These are phyloP conservation scores for Epinephelus coioides DNA, from an alignment of 2,797 vertebrate genomes.

Conservation along the genomic window DNA sequence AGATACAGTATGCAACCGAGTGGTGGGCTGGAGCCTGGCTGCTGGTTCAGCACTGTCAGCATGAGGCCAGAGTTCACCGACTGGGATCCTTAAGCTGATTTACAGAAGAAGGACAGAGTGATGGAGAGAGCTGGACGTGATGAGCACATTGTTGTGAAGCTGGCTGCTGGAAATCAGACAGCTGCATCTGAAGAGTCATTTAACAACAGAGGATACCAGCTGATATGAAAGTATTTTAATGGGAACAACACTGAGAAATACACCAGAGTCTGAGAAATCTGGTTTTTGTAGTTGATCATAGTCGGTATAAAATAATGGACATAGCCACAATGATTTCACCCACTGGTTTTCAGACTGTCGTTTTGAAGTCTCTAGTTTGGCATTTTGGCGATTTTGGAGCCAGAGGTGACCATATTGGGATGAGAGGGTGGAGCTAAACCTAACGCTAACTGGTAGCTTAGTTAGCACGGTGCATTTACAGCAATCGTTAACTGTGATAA, in stretches of 20 bases:
- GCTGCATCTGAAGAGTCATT: background rate
- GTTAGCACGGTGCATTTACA: too few relatives aligned
- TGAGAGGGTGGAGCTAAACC: too few relatives aligned
- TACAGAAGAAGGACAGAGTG: conserved; percentile 25
- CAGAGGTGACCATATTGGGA: too few relatives aligned
- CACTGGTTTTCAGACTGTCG: too few relatives aligned
- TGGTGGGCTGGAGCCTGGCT: conserved; percentile 33
- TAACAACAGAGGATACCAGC: conserved; percentile 24
- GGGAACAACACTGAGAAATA: background rate
- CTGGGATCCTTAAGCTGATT: conserved; percentile 38
- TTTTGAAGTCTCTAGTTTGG: too few relatives aligned
- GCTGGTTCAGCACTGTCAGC: conserved; percentile 61
- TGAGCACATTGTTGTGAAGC: conserved; percentile 35
- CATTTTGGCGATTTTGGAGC: too few relatives aligned
- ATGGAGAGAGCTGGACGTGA: conserved; percentile 22
- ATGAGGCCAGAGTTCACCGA: conserved; percentile 58
- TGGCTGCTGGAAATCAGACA: conserved; percentile 21
- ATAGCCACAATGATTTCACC: too few relatives aligned
- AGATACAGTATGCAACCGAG: conserved; percentile 57
- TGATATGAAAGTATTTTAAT: conserved; percentile 29
- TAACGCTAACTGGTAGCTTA: too few relatives aligned
- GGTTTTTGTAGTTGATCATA: background rate
- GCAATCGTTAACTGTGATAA: too few relatives aligned
- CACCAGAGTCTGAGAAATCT: background rate
- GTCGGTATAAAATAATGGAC: too few relatives aligned